Evolutionary conservation across 2,888 invertebrate genomes (phyloP).

Genomic region (Sepiola atlantica): DNA sequence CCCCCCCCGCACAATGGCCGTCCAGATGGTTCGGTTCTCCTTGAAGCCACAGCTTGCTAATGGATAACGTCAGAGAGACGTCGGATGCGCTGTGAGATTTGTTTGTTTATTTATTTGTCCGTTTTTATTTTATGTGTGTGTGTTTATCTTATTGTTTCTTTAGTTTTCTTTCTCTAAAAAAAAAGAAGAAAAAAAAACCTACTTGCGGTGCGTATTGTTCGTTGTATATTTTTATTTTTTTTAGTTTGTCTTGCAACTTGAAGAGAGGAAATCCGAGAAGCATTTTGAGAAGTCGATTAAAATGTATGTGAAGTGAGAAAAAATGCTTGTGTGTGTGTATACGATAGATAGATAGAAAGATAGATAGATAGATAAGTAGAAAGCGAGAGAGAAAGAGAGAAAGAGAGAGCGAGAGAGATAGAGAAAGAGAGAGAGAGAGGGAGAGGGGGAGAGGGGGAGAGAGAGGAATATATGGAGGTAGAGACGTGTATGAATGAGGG

Average conservation of each 20-base stretch:
- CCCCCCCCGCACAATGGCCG: too few species aligned
- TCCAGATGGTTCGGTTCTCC: background rate
- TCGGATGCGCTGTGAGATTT: background rate
- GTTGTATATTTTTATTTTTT: background rate
- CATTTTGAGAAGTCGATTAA: background rate
- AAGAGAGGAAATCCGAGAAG: constrained; percentile 6
- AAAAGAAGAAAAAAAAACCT: background rate
- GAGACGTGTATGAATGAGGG: too few species aligned
- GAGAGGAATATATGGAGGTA: too few species aligned
- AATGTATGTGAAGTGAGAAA: background rate
- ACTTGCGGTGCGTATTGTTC: background rate
- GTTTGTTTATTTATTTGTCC: background rate
- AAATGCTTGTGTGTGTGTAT: background rate
- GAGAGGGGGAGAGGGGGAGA: too few species aligned
- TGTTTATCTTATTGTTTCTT: too few species aligned
- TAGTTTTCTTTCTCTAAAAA: too few species aligned
- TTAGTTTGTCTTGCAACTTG: background rate
- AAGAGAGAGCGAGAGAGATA: too few species aligned
- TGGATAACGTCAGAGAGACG: background rate
- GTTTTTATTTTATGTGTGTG: background rate
- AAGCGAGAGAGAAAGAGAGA: too few species aligned
- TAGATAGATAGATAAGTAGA: too few species aligned
- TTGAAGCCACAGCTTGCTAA: background rate
- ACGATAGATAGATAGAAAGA: too few species aligned
- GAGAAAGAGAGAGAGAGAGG: too few species aligned